Percentiles rank a stretch among this genome's conserved stretches.
phyloP scores from a whole-genome alignment of 2,888 invertebrate genomes.

The Matsumyia berberina region DNA sequence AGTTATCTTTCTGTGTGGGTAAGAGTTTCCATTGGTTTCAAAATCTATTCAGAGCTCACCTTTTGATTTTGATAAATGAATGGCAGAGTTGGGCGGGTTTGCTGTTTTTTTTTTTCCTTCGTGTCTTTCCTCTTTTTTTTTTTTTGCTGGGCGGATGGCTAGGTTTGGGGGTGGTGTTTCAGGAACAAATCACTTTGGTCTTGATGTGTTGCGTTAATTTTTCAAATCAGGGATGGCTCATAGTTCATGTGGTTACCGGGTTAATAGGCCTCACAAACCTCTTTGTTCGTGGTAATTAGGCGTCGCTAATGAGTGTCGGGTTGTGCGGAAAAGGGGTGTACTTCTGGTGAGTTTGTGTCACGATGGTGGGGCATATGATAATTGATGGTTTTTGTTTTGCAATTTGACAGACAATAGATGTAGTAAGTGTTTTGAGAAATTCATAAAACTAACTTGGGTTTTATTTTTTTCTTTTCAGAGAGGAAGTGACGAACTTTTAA shows the following conservation, averaged over 20 bases:
- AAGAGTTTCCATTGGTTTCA: slow-evolving; percentile 64
- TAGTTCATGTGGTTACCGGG: slow-evolving; percentile 23
- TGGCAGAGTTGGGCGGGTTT: slow-evolving; percentile 12
- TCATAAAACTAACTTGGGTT: slow-evolving; percentile 25
- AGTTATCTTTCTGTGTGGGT: not conserved
- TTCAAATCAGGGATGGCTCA: slow-evolving; percentile 38
- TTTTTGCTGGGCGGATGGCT: not conserved
- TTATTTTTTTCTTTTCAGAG: slow-evolving; percentile 88
- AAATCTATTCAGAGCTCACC: slow-evolving; percentile 64
- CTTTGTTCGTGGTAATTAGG: slow-evolving; percentile 56
- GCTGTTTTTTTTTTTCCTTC: not conserved
- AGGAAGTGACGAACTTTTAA: slow-evolving; percentile 98
- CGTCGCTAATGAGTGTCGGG: slow-evolving; percentile 56
- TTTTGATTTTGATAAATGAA: slow-evolving; percentile 75
- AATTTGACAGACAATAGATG: slow-evolving; percentile 17
- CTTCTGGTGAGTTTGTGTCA: not conserved
- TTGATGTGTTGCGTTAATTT: slow-evolving; percentile 38
- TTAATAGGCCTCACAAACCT: slow-evolving; percentile 41
- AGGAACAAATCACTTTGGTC: slow-evolving; percentile 37
- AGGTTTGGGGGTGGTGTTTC: not conserved
- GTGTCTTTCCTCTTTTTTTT: slow-evolving; percentile 4
- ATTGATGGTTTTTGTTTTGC: slow-evolving; percentile 46
- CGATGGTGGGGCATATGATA: not conserved
- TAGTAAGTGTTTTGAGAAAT: slow-evolving; percentile 18
- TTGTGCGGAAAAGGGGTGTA: slow-evolving; percentile 26